A percentile compares a stretch with the other conserved stretches of the same genome.
Conservation (phyloP, 2,113 vertebrate genomes). For the Mixornis gularis region DNA sequence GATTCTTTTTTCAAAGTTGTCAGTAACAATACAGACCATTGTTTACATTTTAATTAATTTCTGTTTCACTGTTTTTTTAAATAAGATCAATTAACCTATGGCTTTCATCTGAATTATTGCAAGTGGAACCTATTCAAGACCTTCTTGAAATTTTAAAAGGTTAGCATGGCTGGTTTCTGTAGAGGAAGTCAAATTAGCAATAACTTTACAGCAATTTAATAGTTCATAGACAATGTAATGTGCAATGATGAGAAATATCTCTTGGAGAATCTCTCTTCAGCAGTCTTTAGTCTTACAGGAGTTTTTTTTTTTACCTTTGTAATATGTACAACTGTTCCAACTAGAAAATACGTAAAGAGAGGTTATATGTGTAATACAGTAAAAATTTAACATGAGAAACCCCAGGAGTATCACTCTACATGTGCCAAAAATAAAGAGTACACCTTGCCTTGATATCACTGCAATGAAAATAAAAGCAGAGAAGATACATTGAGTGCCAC, state of each 20-base stretch:
- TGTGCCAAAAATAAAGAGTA: not conserved
- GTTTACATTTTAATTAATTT: slow-evolving; percentile 77
- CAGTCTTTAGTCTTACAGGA: not conserved
- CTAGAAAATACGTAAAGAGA: not conserved
- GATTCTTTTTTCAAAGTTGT: slow-evolving; percentile 35
- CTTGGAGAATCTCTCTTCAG: not conserved
- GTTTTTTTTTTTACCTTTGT: not conserved
- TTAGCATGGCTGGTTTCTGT: slow-evolving; percentile 41
- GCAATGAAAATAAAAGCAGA: not conserved
- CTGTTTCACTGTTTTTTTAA: slow-evolving; percentile 72
- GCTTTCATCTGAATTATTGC: slow-evolving; percentile 62
- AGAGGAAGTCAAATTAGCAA: slow-evolving; percentile 68
- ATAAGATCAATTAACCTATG: slow-evolving; percentile 67
- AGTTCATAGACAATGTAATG: slow-evolving; percentile 11
- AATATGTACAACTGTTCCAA: not conserved
- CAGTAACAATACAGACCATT: slow-evolving; percentile 67
- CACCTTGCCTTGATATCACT: not conserved
- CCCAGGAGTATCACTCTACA: not conserved
- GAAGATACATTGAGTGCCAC: not conserved
- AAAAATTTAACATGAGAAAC: not conserved
- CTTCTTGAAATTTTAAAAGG: slow-evolving; percentile 66
- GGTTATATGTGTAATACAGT: not conserved
- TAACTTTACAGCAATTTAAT: slow-evolving; percentile 49
- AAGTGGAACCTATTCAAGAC: slow-evolving; percentile 56
- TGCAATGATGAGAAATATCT: slow-evolving; percentile 40